phyloP scores from a whole-genome alignment of 2,113 vertebrate genomes.

The Colaptes auratus region DNA sequence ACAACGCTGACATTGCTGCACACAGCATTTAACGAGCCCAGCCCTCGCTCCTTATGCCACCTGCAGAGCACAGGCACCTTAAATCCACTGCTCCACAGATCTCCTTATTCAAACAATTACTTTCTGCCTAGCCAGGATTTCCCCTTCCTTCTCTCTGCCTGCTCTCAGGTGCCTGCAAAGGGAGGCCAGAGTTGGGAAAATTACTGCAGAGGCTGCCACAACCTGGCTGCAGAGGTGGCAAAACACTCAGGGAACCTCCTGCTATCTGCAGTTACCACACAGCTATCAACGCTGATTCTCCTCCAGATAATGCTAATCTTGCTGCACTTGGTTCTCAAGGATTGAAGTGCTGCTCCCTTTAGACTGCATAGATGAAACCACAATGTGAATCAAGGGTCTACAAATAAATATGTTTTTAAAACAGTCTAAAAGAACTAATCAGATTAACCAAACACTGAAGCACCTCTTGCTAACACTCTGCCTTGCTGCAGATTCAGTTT shows the following conservation, averaged over 20 bases:
- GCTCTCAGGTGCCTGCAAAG: background rate
- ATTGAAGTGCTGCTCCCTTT: background rate
- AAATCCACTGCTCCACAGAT: rapidly evolving
- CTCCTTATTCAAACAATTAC: background rate
- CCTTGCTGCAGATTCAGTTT: background rate
- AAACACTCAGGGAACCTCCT: background rate
- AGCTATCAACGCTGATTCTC: background rate
- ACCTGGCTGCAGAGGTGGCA: background rate
- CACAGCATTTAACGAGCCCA: rapidly evolving
- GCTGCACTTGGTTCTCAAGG: background rate
- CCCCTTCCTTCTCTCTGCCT: background rate
- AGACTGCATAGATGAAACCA: background rate
- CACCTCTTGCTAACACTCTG: background rate
- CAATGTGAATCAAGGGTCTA: background rate
- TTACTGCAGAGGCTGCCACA: background rate
- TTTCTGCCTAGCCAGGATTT: background rate
- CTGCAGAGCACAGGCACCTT: background rate
- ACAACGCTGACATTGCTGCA: background rate
- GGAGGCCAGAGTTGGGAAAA: no score
- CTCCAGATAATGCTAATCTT: background rate
- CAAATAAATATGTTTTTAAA: background rate
- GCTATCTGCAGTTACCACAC: background rate
- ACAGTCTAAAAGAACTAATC: background rate
- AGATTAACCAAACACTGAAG: background rate
- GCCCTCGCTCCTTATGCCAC: background rate